phyloP scores from a whole-genome alignment of 2,888 invertebrate species.

The Scelioninae gen. 1 region DNA sequence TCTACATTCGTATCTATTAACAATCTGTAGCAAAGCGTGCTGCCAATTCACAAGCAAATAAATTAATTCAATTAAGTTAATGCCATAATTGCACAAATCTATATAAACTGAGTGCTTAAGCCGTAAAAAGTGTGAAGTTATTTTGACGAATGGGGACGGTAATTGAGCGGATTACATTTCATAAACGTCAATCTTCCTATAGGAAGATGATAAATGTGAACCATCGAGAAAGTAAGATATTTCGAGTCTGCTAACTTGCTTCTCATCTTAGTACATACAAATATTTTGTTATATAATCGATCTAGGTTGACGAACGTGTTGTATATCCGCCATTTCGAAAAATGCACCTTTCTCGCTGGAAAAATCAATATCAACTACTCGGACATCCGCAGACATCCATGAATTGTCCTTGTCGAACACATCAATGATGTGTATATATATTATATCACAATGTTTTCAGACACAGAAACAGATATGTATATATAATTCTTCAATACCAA shows the following conservation, averaged over 20 bases:
- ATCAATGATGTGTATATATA: slow-evolving; percentile 6
- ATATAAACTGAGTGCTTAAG: background rate
- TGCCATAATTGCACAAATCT: background rate
- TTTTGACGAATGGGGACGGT: background rate
- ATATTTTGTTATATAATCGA: slow-evolving; percentile 57
- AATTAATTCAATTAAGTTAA: background rate
- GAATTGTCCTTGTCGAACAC: slow-evolving; percentile 18
- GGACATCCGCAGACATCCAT: slow-evolving; percentile 68
- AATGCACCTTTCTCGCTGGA: slow-evolving; percentile 56
- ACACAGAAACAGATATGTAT: background rate
- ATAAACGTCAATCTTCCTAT: slow-evolving; percentile 15
- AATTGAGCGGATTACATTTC: slow-evolving; percentile 36
- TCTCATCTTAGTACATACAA: slow-evolving; percentile 36
- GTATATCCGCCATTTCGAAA: slow-evolving; percentile 58
- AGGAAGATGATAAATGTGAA: slow-evolving; percentile 26
- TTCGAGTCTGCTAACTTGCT: slow-evolving; percentile 11
- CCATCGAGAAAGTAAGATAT: slow-evolving; percentile 20
- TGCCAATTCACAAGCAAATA: background rate
- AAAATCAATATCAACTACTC: slow-evolving; percentile 72
- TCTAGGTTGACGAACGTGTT: slow-evolving; percentile 48
- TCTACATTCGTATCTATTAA: too few relatives aligned
- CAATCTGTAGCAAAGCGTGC: background rate
- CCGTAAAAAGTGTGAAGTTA: background rate
- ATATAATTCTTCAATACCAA: too few relatives aligned
- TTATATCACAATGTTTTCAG: background rate